Evolutionary conservation across 2,113 vertebrate species (phyloP).

Genomic region (Suricata suricatta): DNA sequence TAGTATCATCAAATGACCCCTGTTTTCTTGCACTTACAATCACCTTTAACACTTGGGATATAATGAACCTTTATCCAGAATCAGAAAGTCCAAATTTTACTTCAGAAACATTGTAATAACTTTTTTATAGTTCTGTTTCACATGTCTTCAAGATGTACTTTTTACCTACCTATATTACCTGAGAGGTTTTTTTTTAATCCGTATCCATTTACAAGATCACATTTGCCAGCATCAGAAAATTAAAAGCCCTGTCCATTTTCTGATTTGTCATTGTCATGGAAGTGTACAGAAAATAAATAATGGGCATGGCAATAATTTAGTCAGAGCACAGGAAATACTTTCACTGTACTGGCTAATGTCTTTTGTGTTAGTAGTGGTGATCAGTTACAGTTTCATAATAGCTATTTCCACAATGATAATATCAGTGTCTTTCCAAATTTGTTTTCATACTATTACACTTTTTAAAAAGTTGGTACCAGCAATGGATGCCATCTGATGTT

Average conservation of each 20-base stretch:
- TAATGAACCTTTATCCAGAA: not conserved
- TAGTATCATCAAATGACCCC: not conserved
- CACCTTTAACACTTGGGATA: not conserved
- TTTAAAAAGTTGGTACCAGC: not conserved
- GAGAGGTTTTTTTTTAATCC: not conserved
- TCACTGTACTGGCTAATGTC: not conserved
- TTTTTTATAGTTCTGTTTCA: not conserved
- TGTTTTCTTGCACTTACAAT: not conserved
- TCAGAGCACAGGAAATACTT: not conserved
- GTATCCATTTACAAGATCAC: not conserved
- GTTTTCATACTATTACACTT: not conserved
- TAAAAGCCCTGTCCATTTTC: not conserved
- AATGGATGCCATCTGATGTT: not conserved
- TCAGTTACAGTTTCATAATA: not conserved
- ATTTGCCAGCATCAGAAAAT: not conserved
- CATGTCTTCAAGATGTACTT: not conserved
- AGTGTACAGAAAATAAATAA: not conserved
- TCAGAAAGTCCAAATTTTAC: not conserved
- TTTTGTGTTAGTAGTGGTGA: not conserved
- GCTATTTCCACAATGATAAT: not conserved
- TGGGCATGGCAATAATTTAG: not conserved
- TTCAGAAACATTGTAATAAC: not conserved
- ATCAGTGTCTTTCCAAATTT: not conserved
- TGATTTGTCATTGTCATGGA: not conserved
- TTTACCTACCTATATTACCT: not conserved